Percentiles rank a stretch among this genome's conserved stretches.
These are phyloP conservation scores for Apomyelois bistriatella DNA, from an alignment of 2,888 invertebrate genomes.

Conservation along the genomic window DNA sequence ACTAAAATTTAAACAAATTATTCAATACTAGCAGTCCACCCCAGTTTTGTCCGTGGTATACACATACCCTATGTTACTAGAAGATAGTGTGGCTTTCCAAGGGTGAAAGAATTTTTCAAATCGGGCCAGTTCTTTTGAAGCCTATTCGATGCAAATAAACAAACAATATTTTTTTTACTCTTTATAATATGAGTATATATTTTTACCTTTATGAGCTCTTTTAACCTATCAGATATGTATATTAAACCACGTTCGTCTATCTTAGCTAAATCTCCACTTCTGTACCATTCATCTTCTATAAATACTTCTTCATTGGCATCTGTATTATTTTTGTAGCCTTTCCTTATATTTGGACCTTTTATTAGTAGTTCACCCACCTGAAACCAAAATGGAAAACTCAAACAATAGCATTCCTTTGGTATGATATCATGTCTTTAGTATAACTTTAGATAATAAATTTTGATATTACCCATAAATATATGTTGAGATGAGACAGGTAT, in stretches of 20 bases:
- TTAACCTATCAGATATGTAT: slow-evolving; percentile 86
- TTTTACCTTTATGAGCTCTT: slow-evolving; percentile 88
- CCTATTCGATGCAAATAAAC: too few species aligned
- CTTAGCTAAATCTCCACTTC: slow-evolving; percentile 85
- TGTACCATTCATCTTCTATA: slow-evolving; percentile 85
- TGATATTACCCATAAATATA: not conserved
- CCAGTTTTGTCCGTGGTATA: too few species aligned
- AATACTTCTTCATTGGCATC: slow-evolving; percentile 85
- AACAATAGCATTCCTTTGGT: not conserved
- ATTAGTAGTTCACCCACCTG: slow-evolving; percentile 86
- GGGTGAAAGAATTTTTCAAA: too few species aligned
- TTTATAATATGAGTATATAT: not conserved
- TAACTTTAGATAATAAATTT: not conserved
- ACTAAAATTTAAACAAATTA: too few species aligned
- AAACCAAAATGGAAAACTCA: slow-evolving; percentile 1
- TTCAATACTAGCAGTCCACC: too few species aligned
- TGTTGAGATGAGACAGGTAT: not conserved
- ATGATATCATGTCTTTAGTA: slow-evolving; percentile 2
- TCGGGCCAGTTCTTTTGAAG: too few species aligned
- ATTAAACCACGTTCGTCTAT: slow-evolving; percentile 83
- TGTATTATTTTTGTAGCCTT: slow-evolving; percentile 87
- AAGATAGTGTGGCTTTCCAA: too few species aligned
- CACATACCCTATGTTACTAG: too few species aligned
- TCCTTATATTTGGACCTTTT: slow-evolving; percentile 90
- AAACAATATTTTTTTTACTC: too few species aligned